A percentile compares a stretch with the other conserved stretches of the same genome.
Conservation (phyloP, 2,113 vertebrate genomes). For the Cephalopholis sonnerati region DNA sequence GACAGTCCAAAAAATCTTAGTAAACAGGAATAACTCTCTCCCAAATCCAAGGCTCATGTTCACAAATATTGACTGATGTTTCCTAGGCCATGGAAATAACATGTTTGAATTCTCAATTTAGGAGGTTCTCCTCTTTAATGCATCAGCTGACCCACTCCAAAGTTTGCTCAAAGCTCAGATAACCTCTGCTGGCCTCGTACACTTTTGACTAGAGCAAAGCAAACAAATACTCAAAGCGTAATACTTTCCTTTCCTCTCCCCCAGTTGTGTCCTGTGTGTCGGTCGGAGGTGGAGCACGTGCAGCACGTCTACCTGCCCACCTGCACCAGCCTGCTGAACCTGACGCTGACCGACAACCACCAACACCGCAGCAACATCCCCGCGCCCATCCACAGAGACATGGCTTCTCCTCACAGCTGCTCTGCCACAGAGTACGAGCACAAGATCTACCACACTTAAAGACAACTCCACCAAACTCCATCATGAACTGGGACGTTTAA, state of each 20-base stretch:
- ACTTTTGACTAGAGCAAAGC: no score
- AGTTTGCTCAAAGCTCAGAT: not conserved
- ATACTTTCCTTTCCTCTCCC: not conserved
- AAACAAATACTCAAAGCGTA: not conserved
- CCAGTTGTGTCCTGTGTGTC: constrained; percentile 94
- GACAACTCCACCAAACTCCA: constrained; percentile 31
- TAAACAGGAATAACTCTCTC: no score
- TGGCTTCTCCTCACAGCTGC: constrained; percentile 69
- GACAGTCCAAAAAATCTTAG: no score
- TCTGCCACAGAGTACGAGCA: constrained; percentile 74
- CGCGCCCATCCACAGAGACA: constrained; percentile 74
- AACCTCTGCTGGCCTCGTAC: no score
- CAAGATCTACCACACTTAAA: constrained; percentile 77
- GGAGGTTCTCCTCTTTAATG: not conserved
- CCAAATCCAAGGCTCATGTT: no score
- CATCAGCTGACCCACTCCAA: not conserved
- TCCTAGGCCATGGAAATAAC: no score
- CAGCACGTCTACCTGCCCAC: constrained; percentile 98
- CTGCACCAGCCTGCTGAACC: constrained; percentile 95
- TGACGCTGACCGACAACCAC: constrained; percentile 86
- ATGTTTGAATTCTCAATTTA: no score
- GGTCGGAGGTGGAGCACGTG: constrained; percentile 92
- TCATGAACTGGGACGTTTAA: not conserved
- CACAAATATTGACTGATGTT: no score
- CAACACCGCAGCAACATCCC: constrained; percentile 72